Evolutionary conservation across 2,888 invertebrate genomes (phyloP), one percentile per base, ranked within the genome.

Genomic region (Tetrapedia diversipes): DNA sequence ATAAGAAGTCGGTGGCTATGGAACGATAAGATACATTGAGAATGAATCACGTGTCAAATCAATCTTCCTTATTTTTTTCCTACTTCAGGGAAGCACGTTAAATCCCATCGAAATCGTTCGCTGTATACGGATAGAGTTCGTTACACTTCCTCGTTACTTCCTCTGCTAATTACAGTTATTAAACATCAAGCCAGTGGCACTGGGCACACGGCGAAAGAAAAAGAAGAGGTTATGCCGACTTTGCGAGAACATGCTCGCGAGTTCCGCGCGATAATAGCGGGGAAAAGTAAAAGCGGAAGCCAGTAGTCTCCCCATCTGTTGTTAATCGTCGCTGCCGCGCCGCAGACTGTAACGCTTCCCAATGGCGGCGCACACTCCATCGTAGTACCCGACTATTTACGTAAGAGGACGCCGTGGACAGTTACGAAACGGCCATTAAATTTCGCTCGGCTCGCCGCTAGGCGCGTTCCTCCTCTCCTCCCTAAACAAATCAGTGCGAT

Each of bases 391-490:
- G 16, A 8, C 16, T 4, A 27, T 49, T 67, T 67, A 67, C 49
- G 49, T 67, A 67, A 67, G 39, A 2, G 37, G n/a, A n/a, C n/a
- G 6, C 39, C 27, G 3, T 39, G 67, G 7, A n/a, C 64, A 19
- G 65, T 70, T 64, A 43, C 54, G 64, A 60, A 41, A 71, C 61
- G 14, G 24, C 7, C 56, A 54, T 70, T 75, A 64, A 64, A 53
- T 70, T 56, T 65, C 54, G 53, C 64, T 69, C 64, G 16, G 49
- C 27, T 61, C 29, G 27, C 8, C 57, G 51, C 27, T 41, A n/a
- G n/a, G 37, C 37, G n/a, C n/a, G n/a, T n/a, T n/a, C n/a, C n/a
- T n/a, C n/a, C n/a, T n/a, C n/a, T 24, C 59, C 47, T 41, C 27
- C 41, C 64, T 64, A 59, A 68, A 67, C 63, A 49, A 65, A 65